Evolutionary conservation across 2,888 invertebrate genomes (phyloP).

Genomic region (Leptinotarsa rubiginosa): DNA sequence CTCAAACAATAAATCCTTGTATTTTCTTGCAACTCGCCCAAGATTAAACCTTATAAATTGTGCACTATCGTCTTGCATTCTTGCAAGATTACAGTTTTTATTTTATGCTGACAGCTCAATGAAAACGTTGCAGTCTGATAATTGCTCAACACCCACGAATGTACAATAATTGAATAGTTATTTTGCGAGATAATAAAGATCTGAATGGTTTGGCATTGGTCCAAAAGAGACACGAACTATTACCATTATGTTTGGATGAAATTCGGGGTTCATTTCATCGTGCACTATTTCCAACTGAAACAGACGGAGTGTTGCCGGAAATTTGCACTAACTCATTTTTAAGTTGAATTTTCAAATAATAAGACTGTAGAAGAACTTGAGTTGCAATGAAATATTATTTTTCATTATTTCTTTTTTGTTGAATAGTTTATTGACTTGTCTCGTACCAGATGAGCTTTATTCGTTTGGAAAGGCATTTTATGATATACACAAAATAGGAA

Average conservation of each 20-base stretch:
- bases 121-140: slow-evolving; percentile 41
- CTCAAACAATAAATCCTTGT: slow-evolving; percentile 33
- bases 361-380: too few relatives aligned
- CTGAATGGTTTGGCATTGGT: slow-evolving; percentile 22
- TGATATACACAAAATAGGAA: too few relatives aligned
- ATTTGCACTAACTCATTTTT: too few relatives aligned
- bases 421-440: too few relatives aligned
- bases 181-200: slow-evolving; percentile 51
- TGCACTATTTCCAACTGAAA: slow-evolving; percentile 50
- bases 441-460: too few relatives aligned
- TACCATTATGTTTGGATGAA: slow-evolving; percentile 58
- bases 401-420: too few relatives aligned
- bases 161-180: slow-evolving; percentile 56
- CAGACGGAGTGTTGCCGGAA: slow-evolving; percentile 45
- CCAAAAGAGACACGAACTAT: slow-evolving; percentile 47
- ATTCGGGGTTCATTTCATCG: slow-evolving; percentile 56
- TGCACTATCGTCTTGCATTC: slow-evolving; percentile 25
- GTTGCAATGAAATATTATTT: too few relatives aligned
- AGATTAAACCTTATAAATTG: slow-evolving; percentile 35
- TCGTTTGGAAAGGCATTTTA: too few relatives aligned
- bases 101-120: slow-evolving; percentile 37
- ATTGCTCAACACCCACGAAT: slow-evolving; percentile 48
- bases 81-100: slow-evolving; percentile 34
- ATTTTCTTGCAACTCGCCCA: slow-evolving; percentile 27
- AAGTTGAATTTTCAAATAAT: too few relatives aligned